Base-by-base conservation (phyloP, 1,140 invertebrate genomes). In the Drosophila dunni region DNA sequence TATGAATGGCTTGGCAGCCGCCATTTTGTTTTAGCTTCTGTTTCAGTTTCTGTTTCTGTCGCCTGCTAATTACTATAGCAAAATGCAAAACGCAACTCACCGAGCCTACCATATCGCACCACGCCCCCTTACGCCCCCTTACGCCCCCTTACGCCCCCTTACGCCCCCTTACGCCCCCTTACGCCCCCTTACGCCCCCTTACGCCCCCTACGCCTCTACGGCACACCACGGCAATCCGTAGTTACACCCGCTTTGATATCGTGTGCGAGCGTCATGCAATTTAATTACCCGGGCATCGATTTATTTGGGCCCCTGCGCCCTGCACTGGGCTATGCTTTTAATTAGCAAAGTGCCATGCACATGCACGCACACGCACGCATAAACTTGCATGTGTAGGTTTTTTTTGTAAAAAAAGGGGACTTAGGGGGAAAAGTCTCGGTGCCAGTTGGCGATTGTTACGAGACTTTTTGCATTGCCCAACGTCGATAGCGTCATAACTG, bases 311-410 rank as follows among this genome's bases (percentile, higher is more conserved):
- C 67, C 64, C 63, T 38, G 67, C 77, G 74, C 75, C 71, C 79
- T 76, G 62, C 68, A 75, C 61, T 83, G 70, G 80, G 83, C 83
- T 88, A 77, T 79, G 83, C 83, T 88, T 88, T 88, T 88, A 88
- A 88, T 88, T 88, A 88, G 84, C 84, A 88, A 88, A 88, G 84
- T 89, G 84, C 84, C 84, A 88, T 80, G 80, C 84, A 89, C 84
- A 88, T 85, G 75, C 83, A 86, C 73, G 75, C 68, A 86, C 65
- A 79, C 63, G 33, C 67, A 34, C 60, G 42, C 57, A 45, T 51
- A 34, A 15, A 42, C 58, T 57, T 34, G 15, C 51, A 60, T 45
- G 24, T 38, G 20, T 29, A 38, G 13, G 20, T 29, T 34, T 15
- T 38, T 29, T 34, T 15, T 38, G 20, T 5, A 2, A 6, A 15